Evolutionary conservation across 2,113 vertebrate species (phyloP).

Genomic region (Copsychus sechellarum): DNA sequence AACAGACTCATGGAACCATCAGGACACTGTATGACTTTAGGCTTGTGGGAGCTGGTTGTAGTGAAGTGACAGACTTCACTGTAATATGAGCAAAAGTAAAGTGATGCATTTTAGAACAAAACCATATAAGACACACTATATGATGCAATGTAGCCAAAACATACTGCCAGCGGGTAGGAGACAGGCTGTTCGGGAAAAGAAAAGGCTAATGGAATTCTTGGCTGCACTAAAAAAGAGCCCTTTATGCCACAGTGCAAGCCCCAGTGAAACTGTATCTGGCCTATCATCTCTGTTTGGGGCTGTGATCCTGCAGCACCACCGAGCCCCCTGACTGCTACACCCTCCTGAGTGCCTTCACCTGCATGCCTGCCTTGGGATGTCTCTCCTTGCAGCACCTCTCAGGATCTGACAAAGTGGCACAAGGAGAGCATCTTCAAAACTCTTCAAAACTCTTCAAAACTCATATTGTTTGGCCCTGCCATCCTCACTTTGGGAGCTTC

Average conservation of each 20-base stretch:
- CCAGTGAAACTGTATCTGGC: not conserved
- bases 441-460: too few relatives aligned
- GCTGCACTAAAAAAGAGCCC: conserved; percentile 26
- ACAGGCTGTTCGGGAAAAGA: conserved; percentile 9
- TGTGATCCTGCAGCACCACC: fast-evolving
- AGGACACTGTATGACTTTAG: not conserved
- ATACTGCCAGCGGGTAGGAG: not conserved
- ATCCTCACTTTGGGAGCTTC: fast-evolving
- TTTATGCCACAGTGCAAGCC: not conserved
- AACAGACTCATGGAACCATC: not conserved
- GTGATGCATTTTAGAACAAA: not conserved
- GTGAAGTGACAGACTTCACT: not conserved
- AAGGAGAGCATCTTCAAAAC: not conserved
- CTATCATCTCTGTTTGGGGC: not conserved
- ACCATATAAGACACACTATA: not conserved
- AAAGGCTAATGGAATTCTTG: conserved; percentile 46
- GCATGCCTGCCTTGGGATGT: fast-evolving
- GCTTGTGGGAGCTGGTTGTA: not conserved
- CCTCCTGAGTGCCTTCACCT: not conserved
- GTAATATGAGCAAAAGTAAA: not conserved
- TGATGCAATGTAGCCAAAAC: not conserved
- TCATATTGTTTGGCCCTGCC: fast-evolving
- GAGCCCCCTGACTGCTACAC: not conserved
- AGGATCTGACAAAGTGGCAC: fast-evolving
- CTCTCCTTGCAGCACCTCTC: not conserved